phyloP scores from a whole-genome alignment of 1,140 invertebrate genomes.

The Chlorops oryzae region DNA sequence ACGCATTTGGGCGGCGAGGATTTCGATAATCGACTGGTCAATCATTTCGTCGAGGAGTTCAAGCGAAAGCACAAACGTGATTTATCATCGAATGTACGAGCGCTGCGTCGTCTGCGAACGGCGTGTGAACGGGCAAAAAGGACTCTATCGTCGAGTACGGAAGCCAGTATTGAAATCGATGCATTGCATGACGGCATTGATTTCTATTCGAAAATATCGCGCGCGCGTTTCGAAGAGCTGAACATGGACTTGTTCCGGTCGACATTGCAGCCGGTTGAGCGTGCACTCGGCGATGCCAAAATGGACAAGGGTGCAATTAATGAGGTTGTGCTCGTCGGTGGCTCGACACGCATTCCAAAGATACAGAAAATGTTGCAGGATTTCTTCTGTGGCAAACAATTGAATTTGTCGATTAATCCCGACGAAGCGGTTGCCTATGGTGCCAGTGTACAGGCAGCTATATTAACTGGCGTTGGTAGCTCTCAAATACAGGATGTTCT shows the following conservation, averaged over 20 bases:
- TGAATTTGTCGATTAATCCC: slow-evolving; percentile 70
- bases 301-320: slow-evolving; percentile 63
- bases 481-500: slow-evolving; percentile 69
- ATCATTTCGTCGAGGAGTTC: slow-evolving; percentile 72
- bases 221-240: slow-evolving; percentile 81
- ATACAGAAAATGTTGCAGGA: slow-evolving; percentile 61
- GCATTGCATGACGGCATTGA: slow-evolving; percentile 73
- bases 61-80: slow-evolving; percentile 79
- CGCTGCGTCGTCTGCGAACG: slow-evolving; percentile 68
- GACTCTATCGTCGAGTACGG: slow-evolving; percentile 60
- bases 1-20: slow-evolving; percentile 71
- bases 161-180: slow-evolving; percentile 68
- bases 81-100: slow-evolving; percentile 65
- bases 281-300: slow-evolving; percentile 66
- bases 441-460: slow-evolving; percentile 71
- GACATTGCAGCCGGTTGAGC: slow-evolving; percentile 67
- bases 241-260: slow-evolving; percentile 73
- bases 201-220: slow-evolving; percentile 78
- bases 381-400: slow-evolving; percentile 58
- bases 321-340: slow-evolving; percentile 61
- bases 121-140: slow-evolving; percentile 68
- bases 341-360: slow-evolving; percentile 62
- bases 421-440: slow-evolving; percentile 72
- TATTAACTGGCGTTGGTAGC: slow-evolving; percentile 62
- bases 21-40: slow-evolving; percentile 77